Conservation (phyloP, 2,888 invertebrate species). For the Lypha dubia region DNA sequence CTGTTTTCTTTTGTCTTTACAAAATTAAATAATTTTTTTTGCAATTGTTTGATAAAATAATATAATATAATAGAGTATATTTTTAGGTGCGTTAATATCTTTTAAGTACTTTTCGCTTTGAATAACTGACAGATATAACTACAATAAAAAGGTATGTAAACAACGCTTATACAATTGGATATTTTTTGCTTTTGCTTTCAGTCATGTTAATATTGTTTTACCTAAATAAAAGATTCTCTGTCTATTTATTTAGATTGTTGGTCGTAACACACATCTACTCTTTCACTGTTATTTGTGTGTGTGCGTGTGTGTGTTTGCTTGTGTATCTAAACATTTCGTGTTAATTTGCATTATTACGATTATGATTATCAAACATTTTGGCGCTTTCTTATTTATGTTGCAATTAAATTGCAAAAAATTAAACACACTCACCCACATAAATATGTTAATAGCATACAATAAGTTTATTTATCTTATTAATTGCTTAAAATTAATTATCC, state of each 20-base stretch:
- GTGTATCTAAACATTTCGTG: conserved; percentile 30
- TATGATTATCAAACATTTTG: conserved; percentile 57
- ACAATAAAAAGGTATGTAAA: conserved; percentile 59
- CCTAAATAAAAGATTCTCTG: conserved; percentile 13
- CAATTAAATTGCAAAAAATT: background rate
- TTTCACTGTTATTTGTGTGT: conserved; percentile 52
- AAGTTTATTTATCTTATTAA: background rate
- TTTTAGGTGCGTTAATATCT: conserved; percentile 70
- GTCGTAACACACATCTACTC: conserved; percentile 24
- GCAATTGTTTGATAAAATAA: conserved; percentile 13
- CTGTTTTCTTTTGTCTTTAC: background rate
- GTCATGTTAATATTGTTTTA: conserved; percentile 33
- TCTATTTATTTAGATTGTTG: background rate
- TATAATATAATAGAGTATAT: conserved; percentile 53
- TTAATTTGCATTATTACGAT: conserved; percentile 44
- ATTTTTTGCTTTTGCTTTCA: conserved; percentile 44
- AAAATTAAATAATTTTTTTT: conserved; percentile 3
- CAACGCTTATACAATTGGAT: conserved; percentile 56
- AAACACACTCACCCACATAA: background rate
- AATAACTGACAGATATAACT: conserved; percentile 65
- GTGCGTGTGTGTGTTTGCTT: background rate
- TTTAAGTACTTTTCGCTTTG: conserved; percentile 63
- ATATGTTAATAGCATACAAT: background rate
- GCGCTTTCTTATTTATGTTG: conserved; percentile 56
- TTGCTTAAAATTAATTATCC: background rate